Conservation (phyloP, 2,113 vertebrate species). For the Jaculus jaculus region DNA sequence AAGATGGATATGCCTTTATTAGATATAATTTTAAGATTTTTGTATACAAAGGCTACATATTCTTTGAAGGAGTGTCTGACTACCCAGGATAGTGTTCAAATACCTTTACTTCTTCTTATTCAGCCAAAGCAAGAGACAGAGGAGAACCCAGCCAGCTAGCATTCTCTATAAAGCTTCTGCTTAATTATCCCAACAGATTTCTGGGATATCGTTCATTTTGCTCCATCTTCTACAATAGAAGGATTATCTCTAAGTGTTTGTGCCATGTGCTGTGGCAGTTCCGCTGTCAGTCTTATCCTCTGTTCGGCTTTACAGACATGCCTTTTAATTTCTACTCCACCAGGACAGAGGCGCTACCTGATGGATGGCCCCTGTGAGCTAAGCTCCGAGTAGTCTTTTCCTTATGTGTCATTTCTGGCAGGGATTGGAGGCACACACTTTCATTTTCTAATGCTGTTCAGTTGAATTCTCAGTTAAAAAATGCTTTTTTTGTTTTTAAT, state of each 20-base stretch:
- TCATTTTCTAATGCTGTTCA: neutral
- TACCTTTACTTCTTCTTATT: constrained; percentile 1
- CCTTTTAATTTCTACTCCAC: neutral
- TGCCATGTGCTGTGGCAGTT: neutral
- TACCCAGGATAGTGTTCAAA: neutral
- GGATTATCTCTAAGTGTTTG: neutral
- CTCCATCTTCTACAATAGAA: neutral
- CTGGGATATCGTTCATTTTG: neutral
- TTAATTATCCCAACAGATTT: neutral
- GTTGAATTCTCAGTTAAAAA: neutral
- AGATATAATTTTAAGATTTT: neutral
- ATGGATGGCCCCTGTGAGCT: neutral
- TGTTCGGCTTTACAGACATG: neutral
- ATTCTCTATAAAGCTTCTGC: neutral
- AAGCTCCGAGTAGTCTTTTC: neutral
- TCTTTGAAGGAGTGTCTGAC: neutral
- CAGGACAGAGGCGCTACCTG: neutral
- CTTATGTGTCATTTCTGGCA: neutral
- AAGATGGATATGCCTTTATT: neutral
- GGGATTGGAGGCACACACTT: neutral
- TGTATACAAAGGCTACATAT: neutral
- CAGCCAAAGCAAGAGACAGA: neutral
- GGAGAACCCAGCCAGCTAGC: neutral
- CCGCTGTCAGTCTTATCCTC: neutral
- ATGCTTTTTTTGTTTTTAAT: neutral